A percentile compares a stretch with the other conserved stretches of the same genome.
Conservation (phyloP, 2,888 invertebrate species). For the Pterostichus madidus region DNA sequence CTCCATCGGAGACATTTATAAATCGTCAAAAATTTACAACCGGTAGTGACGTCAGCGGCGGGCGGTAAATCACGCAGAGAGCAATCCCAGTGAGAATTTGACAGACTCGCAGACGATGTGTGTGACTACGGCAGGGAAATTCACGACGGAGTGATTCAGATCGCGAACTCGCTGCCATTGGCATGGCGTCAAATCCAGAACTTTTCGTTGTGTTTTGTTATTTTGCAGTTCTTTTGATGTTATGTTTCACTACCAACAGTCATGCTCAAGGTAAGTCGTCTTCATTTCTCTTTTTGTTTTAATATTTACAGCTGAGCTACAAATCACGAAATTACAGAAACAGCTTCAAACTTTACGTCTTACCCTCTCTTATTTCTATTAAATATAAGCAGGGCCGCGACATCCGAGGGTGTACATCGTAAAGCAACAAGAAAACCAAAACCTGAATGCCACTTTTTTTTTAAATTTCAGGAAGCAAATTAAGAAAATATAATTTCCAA, state of each 20-base stretch:
- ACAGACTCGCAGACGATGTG: slow-evolving; percentile 28
- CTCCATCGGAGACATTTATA: slow-evolving; percentile 37
- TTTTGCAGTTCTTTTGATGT: slow-evolving; percentile 57
- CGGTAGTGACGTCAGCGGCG: not conserved
- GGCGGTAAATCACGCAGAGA: slow-evolving; percentile 2
- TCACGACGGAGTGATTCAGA: not conserved
- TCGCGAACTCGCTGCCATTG: slow-evolving; percentile 7
- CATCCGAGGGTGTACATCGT: too few relatives aligned
- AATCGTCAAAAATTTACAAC: slow-evolving; percentile 52
- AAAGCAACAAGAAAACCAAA: too few relatives aligned
- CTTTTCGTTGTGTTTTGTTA: slow-evolving; percentile 57
- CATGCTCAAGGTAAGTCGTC: slow-evolving; percentile 56
- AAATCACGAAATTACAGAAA: too few relatives aligned
- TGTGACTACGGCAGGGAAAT: slow-evolving; percentile 9
- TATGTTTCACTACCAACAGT: slow-evolving; percentile 56
- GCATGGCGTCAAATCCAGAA: slow-evolving; percentile 58
- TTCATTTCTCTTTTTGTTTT: too few relatives aligned
- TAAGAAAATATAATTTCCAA: too few relatives aligned
- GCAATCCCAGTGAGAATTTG: slow-evolving; percentile 24
- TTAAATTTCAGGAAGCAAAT: too few relatives aligned
- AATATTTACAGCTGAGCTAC: too few relatives aligned
- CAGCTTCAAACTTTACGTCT: too few relatives aligned
- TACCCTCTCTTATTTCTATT: too few relatives aligned
- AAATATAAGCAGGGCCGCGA: too few relatives aligned
- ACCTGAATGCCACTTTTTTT: too few relatives aligned